phyloP scores from a whole-genome alignment of 2,797 vertebrate genomes.

The Squalus acanthias region DNA sequence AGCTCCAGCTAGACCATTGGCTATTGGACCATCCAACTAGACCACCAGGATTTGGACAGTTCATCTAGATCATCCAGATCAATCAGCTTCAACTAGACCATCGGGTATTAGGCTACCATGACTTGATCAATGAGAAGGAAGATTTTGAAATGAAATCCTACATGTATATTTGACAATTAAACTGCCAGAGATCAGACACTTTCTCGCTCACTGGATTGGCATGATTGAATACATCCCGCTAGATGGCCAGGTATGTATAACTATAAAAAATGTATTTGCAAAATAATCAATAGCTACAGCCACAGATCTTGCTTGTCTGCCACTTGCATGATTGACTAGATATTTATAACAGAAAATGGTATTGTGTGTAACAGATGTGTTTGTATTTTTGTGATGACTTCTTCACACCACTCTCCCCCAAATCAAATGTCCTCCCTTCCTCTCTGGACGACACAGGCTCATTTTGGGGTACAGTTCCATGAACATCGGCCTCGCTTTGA shows the following conservation, averaged over 20 bases:
- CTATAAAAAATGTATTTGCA: neutral
- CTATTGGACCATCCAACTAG: neutral
- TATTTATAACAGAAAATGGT: neutral
- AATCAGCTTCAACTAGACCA: neutral
- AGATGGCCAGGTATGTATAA: neutral
- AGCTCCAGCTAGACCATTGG: neutral
- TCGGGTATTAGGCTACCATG: neutral
- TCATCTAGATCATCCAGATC: neutral
- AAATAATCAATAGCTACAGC: neutral
- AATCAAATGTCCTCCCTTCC: too few relatives aligned
- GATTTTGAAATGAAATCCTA: too few relatives aligned
- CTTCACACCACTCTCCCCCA: too few relatives aligned
- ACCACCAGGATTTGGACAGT: neutral
- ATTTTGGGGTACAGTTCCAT: neutral
- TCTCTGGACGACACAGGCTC: neutral
- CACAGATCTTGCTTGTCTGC: neutral
- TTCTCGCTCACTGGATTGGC: neutral
- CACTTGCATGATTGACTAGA: neutral
- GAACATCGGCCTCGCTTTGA: neutral
- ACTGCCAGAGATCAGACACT: too few relatives aligned
- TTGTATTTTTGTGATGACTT: too few relatives aligned
- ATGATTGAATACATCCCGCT: neutral
- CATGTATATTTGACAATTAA: too few relatives aligned
- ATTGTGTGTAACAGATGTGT: too few relatives aligned
- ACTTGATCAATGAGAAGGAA: neutral